phyloP scores from a whole-genome alignment of 2,888 invertebrate genomes.

The Lymantria dispar region DNA sequence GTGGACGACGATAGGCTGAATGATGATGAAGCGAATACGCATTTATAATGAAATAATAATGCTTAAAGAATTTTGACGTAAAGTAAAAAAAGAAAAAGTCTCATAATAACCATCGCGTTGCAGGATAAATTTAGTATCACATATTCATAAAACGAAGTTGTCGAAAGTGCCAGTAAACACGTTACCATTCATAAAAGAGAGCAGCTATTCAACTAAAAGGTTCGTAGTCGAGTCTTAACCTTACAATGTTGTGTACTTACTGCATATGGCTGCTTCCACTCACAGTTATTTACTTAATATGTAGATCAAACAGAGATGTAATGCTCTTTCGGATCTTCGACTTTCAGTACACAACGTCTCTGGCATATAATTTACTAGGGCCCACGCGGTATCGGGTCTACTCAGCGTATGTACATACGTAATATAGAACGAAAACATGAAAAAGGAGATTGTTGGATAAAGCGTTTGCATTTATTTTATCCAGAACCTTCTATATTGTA shows the following conservation, averaged over 20 bases:
- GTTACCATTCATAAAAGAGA: not conserved
- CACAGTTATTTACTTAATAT: slow-evolving; percentile 23
- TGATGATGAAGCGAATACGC: no score
- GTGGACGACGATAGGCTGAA: no score
- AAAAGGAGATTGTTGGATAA: no score
- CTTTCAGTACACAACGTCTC: slow-evolving; percentile 15
- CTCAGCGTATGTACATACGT: no score
- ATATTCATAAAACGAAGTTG: not conserved
- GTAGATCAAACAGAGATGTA: slow-evolving; percentile 28
- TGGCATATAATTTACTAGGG: not conserved
- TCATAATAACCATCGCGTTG: no score
- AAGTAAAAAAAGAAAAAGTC: no score
- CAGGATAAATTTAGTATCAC: not conserved
- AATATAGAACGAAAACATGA: no score
- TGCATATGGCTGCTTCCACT: slow-evolving; percentile 10
- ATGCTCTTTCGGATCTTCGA: slow-evolving; percentile 10
- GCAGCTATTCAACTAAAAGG: not conserved
- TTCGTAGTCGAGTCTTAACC: not conserved
- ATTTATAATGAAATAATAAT: no score
- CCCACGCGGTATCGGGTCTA: not conserved
- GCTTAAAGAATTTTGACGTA: no score
- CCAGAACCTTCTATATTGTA: no score
- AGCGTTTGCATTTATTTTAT: no score
- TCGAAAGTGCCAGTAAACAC: not conserved
- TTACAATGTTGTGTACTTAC: slow-evolving; percentile 12